Conservation (phyloP, 2,888 invertebrate genomes). For the Hemithea aestivaria region DNA sequence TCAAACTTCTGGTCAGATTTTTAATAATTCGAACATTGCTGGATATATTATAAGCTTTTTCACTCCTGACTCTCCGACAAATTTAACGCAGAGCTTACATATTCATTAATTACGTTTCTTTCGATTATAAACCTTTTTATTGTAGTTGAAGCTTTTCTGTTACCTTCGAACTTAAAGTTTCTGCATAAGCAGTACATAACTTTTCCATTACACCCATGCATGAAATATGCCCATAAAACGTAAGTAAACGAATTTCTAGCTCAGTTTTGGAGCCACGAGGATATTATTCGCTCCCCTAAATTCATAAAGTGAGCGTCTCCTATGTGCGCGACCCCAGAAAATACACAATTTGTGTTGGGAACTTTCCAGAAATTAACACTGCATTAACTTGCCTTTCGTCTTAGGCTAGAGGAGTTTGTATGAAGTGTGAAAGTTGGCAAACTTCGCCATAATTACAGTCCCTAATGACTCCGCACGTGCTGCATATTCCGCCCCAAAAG, state of each 20-base stretch:
- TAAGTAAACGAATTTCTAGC: constrained; percentile 21
- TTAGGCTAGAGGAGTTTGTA: constrained; percentile 15
- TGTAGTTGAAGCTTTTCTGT: too few relatives aligned
- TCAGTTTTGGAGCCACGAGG: constrained; percentile 25
- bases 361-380: constrained; percentile 34
- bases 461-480: not conserved
- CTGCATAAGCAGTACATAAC: constrained; percentile 10
- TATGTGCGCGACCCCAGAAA: constrained; percentile 29
- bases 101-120: too few relatives aligned
- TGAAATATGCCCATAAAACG: constrained; percentile 9
- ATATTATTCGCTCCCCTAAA: constrained; percentile 31
- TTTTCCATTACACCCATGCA: constrained; percentile 14
- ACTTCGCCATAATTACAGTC: not conserved
- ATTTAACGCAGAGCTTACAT: too few relatives aligned
- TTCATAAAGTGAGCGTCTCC: constrained; percentile 23
- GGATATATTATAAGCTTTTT: too few relatives aligned
- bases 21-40: too few relatives aligned
- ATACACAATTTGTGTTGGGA: constrained; percentile 34
- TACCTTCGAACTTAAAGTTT: too few relatives aligned
- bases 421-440: constrained; percentile 1
- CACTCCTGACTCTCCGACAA: too few relatives aligned
- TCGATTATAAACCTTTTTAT: too few relatives aligned
- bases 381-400: constrained; percentile 22
- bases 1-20: too few relatives aligned
- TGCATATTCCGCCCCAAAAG: too few relatives aligned